Percentiles rank a stretch among this genome's conserved stretches.
phyloP scores from a whole-genome alignment of 2,888 invertebrate genomes.

The Resseliella maxima region DNA sequence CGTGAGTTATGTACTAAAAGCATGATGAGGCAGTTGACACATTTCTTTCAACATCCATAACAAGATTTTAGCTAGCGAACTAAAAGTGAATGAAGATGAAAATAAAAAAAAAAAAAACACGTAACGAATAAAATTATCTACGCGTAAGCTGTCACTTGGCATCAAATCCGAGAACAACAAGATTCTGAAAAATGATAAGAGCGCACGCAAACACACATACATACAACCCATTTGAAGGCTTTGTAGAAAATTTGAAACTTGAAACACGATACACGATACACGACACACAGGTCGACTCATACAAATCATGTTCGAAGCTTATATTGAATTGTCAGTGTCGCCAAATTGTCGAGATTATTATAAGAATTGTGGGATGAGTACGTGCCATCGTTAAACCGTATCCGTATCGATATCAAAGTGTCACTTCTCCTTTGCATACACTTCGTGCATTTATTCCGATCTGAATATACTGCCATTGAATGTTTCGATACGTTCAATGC shows the following conservation, averaged over 20 bases:
- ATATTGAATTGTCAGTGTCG: slow-evolving; percentile 38
- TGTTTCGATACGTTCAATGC: not conserved
- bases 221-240: not conserved
- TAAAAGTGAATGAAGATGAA: no score
- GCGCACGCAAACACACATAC: not conserved
- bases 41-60: slow-evolving; percentile 39
- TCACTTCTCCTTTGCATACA: not conserved
- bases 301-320: not conserved
- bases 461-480: not conserved
- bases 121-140: slow-evolving; percentile 3
- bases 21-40: slow-evolving; percentile 42
- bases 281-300: not conserved
- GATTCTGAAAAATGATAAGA: not conserved
- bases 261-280: not conserved
- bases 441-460: not conserved
- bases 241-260: not conserved
- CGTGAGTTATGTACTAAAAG: not conserved
- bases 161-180: not conserved
- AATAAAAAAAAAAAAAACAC: not conserved
- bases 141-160: slow-evolving; percentile 16
- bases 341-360: slow-evolving; percentile 42
- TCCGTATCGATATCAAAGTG: slow-evolving; percentile 21
- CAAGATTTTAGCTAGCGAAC: not conserved
- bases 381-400: slow-evolving; percentile 23
- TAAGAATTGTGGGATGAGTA: not conserved